Percentiles rank a stretch among this genome's conserved stretches.
These are phyloP conservation scores for Tinamus guttatus DNA, from an alignment of 2,113 vertebrate genomes.

Conservation along the genomic window DNA sequence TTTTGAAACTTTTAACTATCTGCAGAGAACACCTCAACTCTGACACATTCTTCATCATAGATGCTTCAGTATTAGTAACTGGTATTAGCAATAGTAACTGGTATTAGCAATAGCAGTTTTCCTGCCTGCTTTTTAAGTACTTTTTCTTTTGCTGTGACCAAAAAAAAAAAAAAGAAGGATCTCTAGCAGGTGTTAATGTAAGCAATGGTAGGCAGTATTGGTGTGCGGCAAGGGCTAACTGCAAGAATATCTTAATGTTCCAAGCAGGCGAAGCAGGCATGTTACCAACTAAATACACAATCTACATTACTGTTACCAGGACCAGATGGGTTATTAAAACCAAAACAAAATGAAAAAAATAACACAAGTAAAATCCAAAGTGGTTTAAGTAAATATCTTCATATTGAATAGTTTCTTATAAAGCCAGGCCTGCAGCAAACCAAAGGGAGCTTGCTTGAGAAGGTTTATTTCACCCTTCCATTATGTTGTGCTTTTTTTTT, in stretches of 20 bases:
- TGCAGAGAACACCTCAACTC: not conserved
- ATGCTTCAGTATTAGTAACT: no score
- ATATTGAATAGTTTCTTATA: not conserved
- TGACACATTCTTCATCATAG: accelerated
- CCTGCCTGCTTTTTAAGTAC: not conserved
- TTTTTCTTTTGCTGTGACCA: not conserved
- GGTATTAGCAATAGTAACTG: not conserved
- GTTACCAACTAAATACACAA: not conserved
- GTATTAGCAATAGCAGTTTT: not conserved
- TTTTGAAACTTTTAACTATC: not conserved
- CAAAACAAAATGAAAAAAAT: not conserved
- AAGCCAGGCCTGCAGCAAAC: not conserved
- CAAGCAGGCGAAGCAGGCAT: not conserved
- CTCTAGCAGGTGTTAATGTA: not conserved
- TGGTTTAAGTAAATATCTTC: not conserved
- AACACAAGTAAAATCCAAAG: not conserved
- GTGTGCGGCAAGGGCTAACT: not conserved
- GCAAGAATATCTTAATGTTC: not conserved
- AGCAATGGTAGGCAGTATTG: not conserved
- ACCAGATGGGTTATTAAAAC: not conserved
- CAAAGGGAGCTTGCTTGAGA: not conserved
- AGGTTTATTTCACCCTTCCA: not conserved
- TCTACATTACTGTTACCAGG: not conserved
- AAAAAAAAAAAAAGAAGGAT: not conserved
- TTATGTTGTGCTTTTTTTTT: not conserved